Evolutionary conservation across 2,113 vertebrate species (phyloP).

Genomic region (Stigmatopora argus): DNA sequence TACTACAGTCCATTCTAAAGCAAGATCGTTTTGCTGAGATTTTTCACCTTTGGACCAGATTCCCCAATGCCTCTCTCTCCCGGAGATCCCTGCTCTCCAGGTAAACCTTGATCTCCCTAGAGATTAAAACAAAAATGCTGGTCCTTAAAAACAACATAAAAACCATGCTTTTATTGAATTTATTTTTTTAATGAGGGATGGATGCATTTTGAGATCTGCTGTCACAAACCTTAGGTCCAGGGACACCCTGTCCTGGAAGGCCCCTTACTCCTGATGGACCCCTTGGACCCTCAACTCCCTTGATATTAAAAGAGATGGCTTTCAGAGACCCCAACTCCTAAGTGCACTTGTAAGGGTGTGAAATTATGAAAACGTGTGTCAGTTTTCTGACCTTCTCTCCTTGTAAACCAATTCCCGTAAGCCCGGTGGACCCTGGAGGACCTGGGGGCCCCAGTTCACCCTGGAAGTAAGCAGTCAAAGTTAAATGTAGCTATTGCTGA

Average conservation of each 20-base stretch:
- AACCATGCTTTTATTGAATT: neutral
- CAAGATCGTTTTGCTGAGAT: neutral
- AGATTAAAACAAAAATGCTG: conserved; percentile 10
- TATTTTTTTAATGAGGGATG: neutral
- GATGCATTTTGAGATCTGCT: neutral
- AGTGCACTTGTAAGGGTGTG: neutral
- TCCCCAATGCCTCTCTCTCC: conserved; percentile 78
- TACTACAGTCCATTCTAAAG: neutral
- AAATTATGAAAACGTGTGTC: neutral
- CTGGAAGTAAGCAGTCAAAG: conserved; percentile 49
- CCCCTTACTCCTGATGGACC: conserved; percentile 76
- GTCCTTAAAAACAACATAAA: neutral
- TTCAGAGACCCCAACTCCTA: neutral
- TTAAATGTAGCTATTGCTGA: conserved; percentile 25
- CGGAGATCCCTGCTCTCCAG: conserved; percentile 77
- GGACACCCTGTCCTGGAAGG: conserved; percentile 75
- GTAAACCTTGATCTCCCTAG: conserved; percentile 80
- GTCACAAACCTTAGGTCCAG: conserved; percentile 79
- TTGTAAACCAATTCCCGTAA: conserved; percentile 75
- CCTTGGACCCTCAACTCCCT: conserved; percentile 81
- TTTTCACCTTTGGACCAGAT: conserved; percentile 73
- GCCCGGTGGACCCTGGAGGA: conserved; percentile 72
- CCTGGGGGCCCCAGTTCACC: conserved; percentile 77
- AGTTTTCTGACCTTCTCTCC: conserved; percentile 75
- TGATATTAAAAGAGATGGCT: conserved; percentile 1